Base-by-base conservation (phyloP, 2,797 vertebrate genomes). In the Lacerta viridis region DNA sequence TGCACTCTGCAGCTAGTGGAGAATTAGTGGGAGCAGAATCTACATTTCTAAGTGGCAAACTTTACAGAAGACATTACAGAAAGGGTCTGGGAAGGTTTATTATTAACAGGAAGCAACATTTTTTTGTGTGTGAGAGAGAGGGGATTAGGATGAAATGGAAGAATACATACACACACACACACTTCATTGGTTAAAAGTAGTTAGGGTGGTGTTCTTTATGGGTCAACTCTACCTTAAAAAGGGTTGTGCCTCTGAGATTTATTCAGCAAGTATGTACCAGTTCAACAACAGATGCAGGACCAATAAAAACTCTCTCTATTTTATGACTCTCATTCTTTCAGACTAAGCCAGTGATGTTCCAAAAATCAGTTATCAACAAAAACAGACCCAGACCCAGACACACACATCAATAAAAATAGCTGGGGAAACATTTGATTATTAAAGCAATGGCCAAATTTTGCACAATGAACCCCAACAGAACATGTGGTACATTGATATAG, bases 41-140 rank as follows among this genome's bases (percentile, higher is more conserved):
- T 87, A 74, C 77, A 83, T 6, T n/a, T 55, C 50, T 77, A 91
- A 91, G 79, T 5, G 13, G 29, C 29, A 46, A 75, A 82, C 5
- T 82, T 9, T 4, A 41, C 8, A 74, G 50, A 79, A 25, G 7
- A 25, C 17, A 39, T 36, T 50, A 80, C 8, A 50, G 25, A 36
- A 10, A 50, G 27, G 8, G 59, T 59, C 33, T 76, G 33, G 27
- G 33, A 81, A 55, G 41, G 2, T 43, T 50, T 17, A 7, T 29
- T 78, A 74, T 20, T 74, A 46, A 36, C 18, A 64, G 13, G 36
- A 74, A 7, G 41, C 41, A 43, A 43, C 41, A 80, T 33, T 33
- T 33, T 33, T 33, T 1, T n/a, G 55, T 27, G 13, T n/a, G 69
- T 6, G 33, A 10, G 9, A 72, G 3, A 46, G 1, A 61, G 33